Evolutionary conservation across 2,113 vertebrate genomes (phyloP).

Genomic region (Arothron firmamentum): DNA sequence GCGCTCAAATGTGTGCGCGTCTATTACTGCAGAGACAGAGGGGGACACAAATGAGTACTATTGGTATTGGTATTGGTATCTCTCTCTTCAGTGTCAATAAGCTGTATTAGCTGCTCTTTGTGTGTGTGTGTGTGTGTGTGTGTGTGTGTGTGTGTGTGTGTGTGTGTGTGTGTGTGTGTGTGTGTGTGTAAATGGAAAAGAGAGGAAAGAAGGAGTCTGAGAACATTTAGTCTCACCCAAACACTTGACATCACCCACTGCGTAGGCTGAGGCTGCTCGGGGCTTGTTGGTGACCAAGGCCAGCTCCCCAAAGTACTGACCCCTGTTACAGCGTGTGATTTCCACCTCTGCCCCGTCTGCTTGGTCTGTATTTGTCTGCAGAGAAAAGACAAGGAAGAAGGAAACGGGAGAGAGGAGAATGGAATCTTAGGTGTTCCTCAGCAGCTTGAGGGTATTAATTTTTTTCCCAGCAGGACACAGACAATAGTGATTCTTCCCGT

Average conservation of each 20-base stretch:
- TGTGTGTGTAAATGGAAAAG: too few species aligned
- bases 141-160: too few species aligned
- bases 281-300: constrained; percentile 98
- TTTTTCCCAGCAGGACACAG: neutral
- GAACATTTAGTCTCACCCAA: constrained; percentile 80
- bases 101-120: too few species aligned
- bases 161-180: too few species aligned
- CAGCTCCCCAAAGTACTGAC: constrained; percentile 98
- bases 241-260: constrained; percentile 89
- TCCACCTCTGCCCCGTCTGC: constrained; percentile 91
- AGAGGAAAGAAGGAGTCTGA: neutral
- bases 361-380: constrained; percentile 86
- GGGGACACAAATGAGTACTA: too few species aligned
- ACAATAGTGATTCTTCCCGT: constrained; percentile 27
- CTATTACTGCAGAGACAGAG: constrained; percentile 82
- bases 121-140: too few species aligned
- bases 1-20: constrained; percentile 96
- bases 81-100: too few species aligned
- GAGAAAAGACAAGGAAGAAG: neutral
- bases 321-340: constrained; percentile 89
- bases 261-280: constrained; percentile 94
- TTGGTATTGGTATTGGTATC: too few species aligned
- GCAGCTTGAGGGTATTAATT: neutral
- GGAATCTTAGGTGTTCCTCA: constrained; percentile 34
- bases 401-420: neutral